Evolutionary conservation across 1,140 invertebrate species (phyloP).

Genomic region (Polypedilum pembai): DNA sequence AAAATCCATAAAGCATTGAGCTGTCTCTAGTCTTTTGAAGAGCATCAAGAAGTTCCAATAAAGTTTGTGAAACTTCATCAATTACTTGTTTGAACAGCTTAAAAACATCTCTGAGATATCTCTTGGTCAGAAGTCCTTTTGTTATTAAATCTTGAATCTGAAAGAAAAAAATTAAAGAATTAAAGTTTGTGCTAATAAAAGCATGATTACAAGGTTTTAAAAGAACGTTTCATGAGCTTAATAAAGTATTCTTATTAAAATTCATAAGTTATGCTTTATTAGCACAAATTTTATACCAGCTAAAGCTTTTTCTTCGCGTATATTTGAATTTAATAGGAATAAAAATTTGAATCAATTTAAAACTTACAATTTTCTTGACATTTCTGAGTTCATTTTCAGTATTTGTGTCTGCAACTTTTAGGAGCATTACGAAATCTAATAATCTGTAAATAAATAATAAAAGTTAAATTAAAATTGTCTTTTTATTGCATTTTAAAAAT

Average conservation of each 20-base stretch:
- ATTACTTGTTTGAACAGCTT: neutral
- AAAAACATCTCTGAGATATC: neutral
- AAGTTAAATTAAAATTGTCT: neutral
- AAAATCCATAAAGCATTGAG: neutral
- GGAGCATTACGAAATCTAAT: neutral
- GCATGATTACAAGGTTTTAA: neutral
- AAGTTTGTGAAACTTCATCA: neutral
- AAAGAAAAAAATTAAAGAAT: neutral
- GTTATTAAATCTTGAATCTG: neutral
- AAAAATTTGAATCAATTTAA: too few relatives aligned
- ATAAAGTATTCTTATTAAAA: too few relatives aligned
- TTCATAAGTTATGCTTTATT: too few relatives aligned
- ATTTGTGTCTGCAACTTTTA: neutral
- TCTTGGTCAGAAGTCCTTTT: neutral
- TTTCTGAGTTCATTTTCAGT: neutral
- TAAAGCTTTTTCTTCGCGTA: too few relatives aligned
- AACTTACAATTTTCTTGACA: conserved; percentile 24
- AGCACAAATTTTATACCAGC: too few relatives aligned
- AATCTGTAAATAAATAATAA: neutral
- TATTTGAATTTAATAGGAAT: too few relatives aligned
- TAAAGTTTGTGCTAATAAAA: neutral
- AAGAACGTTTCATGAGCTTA: too few relatives aligned
- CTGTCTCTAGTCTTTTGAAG: neutral
- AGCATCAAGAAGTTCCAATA: conserved; percentile 5
- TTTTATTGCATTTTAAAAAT: too few relatives aligned